Evolutionary conservation across 2,113 vertebrate genomes (phyloP).

Genomic region (Spermophilus dauricus): DNA sequence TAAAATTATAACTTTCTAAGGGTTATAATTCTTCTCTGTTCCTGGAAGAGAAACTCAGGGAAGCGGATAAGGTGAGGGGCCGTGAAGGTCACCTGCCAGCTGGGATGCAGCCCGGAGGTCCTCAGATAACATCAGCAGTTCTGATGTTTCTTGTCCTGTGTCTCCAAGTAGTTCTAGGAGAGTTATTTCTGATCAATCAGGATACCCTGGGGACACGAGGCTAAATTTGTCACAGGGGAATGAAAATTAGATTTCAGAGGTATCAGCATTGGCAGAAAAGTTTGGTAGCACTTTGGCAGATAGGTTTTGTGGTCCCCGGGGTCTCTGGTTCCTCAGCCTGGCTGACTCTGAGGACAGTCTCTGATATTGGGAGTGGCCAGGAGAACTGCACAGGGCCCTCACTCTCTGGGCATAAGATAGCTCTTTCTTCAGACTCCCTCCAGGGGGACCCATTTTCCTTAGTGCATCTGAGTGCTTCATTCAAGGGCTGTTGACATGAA

Average conservation of each 20-base stretch:
- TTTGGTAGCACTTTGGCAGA: background rate
- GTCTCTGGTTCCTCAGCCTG: background rate
- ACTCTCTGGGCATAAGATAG: background rate
- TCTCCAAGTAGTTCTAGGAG: background rate
- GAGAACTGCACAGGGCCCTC: background rate
- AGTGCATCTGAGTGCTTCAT: no score
- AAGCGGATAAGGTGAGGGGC: background rate
- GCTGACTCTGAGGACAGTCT: background rate
- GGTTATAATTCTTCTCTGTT: background rate
- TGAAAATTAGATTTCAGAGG: background rate
- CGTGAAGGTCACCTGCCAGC: background rate
- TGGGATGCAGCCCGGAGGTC: background rate
- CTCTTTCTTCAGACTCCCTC: background rate
- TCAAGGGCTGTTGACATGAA: background rate
- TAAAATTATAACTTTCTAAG: background rate
- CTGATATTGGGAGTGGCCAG: no score
- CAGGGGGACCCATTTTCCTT: background rate
- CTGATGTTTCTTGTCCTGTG: background rate
- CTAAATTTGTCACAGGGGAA: background rate
- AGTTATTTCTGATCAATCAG: background rate
- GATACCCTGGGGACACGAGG: background rate
- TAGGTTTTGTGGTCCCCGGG: background rate
- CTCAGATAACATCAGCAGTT: background rate
- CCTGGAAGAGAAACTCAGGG: background rate
- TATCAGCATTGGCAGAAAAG: background rate